Conservation (phyloP, 2,113 vertebrate genomes). For the Sturnus vulgaris region DNA sequence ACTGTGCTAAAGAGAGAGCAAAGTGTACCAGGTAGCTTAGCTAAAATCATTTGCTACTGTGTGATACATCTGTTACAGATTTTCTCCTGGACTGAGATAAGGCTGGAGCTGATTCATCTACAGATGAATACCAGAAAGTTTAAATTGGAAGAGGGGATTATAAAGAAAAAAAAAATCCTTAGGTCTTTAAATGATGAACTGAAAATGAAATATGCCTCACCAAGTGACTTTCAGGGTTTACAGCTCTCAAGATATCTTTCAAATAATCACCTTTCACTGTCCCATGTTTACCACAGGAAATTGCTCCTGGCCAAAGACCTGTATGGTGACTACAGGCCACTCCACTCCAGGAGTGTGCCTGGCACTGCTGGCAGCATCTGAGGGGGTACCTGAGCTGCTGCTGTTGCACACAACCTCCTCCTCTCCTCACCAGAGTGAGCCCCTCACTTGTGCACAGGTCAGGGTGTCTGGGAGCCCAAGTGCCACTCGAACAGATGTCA, state of each 20-base stretch:
- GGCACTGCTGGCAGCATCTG: background rate
- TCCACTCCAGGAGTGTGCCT: background rate
- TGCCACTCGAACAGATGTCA: background rate
- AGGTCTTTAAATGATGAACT: background rate
- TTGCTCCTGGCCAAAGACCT: background rate
- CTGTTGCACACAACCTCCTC: background rate
- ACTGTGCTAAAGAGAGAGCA: background rate
- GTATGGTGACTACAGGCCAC: rapidly evolving
- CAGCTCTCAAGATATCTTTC: background rate
- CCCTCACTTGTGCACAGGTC: background rate
- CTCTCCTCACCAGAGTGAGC: background rate
- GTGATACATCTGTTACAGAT: background rate
- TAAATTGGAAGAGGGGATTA: slow-evolving; percentile 15
- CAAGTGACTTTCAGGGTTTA: background rate
- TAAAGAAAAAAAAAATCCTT: background rate
- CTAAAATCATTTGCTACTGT: background rate
- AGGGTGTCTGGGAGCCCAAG: rapidly evolving
- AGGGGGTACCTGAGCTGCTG: background rate
- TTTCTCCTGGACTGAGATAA: background rate
- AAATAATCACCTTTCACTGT: background rate
- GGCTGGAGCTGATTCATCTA: background rate
- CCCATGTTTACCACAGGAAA: background rate
- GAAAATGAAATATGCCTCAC: background rate
- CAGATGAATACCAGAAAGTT: background rate
- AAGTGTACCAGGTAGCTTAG: background rate